Conservation (phyloP, 2,797 vertebrate genomes). For the Spondyliosoma cantharus region DNA sequence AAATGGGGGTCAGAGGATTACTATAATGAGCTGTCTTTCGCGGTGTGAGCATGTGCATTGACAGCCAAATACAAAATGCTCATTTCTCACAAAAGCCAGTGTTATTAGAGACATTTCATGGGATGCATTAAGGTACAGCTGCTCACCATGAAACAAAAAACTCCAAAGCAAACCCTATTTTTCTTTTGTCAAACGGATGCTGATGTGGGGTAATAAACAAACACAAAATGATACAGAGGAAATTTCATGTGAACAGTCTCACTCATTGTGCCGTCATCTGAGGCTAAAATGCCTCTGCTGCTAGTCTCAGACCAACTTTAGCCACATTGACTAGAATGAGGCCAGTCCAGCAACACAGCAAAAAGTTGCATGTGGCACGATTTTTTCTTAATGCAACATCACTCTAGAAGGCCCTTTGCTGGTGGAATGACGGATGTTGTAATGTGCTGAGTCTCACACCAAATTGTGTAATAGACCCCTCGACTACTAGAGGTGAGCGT, state of each 20-base stretch:
- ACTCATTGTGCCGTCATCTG: too few relatives aligned
- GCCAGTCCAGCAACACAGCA: neutral
- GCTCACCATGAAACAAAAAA: neutral
- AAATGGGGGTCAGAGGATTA: conserved; percentile 22
- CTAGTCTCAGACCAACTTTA: neutral
- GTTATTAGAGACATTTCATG: conserved; percentile 21
- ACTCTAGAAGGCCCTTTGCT: neutral
- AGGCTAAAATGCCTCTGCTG: too few relatives aligned
- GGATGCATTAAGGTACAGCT: neutral
- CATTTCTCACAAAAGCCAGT: neutral
- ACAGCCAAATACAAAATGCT: conserved; percentile 7
- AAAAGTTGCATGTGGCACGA: neutral
- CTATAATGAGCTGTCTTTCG: conserved; percentile 8
- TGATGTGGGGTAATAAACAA: neutral
- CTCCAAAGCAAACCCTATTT: neutral
- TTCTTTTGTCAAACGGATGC: neutral
- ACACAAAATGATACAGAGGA: neutral
- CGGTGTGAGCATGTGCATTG: conserved; percentile 10
- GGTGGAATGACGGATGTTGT: too few relatives aligned
- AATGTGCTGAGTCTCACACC: too few relatives aligned
- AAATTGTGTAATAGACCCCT: too few relatives aligned
- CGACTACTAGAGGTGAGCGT: too few relatives aligned
- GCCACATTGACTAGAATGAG: neutral
- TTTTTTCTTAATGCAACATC: neutral
- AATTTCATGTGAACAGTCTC: neutral